These are phyloP conservation scores for Leucophenga maculata DNA, from an alignment of 2,888 invertebrate genomes.

Conservation along the genomic window DNA sequence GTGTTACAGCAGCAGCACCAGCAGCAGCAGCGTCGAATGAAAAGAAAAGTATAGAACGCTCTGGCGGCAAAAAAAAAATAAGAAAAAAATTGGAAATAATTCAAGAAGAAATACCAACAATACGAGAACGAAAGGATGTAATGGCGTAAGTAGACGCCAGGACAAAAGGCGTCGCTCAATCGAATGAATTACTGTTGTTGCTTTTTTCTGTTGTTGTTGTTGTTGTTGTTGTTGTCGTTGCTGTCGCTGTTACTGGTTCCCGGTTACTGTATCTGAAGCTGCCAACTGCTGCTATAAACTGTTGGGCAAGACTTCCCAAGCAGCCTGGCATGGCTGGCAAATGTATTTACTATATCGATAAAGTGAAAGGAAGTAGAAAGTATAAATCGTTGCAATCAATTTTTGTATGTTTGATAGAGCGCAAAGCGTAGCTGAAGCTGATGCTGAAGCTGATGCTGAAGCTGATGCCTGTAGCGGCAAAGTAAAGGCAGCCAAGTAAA, in stretches of 20 bases:
- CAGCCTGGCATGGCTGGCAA: conserved; percentile 16
- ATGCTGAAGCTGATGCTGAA: too few relatives aligned
- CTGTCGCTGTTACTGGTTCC: background rate
- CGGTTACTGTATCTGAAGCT: background rate
- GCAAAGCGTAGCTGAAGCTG: too few relatives aligned
- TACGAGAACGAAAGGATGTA: background rate
- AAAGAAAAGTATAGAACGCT: background rate
- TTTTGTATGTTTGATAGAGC: conserved; percentile 65
- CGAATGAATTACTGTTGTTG: background rate
- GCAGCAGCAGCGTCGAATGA: conserved; percentile 20
- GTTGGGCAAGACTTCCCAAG: background rate
- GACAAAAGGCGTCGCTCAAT: conserved; percentile 35
- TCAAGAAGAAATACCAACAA: background rate
- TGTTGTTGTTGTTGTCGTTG: too few relatives aligned
- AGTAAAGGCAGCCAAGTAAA: too few relatives aligned
- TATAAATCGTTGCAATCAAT: conserved; percentile 66
- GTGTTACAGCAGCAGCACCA: conserved; percentile 21
- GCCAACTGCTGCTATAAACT: conserved; percentile 4
- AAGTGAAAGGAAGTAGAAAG: conserved; percentile 67
- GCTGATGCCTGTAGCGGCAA: background rate
- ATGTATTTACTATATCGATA: conserved; percentile 45
- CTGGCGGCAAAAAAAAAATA: conserved; percentile 2
- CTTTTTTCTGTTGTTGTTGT: conserved; percentile 1
- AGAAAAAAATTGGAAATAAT: conserved; percentile 12
- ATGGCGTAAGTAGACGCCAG: background rate